Conservation (phyloP, 2,888 invertebrate genomes). For the Esperia sulphurella region DNA sequence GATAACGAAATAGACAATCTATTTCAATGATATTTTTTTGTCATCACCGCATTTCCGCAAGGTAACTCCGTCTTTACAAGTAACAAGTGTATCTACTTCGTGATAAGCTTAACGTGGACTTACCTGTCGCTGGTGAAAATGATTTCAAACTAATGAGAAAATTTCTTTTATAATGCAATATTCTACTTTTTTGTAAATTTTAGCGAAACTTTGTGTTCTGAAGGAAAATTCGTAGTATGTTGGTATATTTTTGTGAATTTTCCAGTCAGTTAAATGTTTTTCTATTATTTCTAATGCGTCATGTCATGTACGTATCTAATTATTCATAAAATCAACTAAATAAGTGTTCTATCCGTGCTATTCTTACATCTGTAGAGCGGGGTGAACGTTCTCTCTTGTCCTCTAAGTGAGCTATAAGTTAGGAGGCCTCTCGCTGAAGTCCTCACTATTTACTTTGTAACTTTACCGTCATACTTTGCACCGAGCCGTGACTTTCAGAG, state of each 20-base stretch:
- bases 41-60: conserved; percentile 44
- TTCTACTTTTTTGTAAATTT: too few species aligned
- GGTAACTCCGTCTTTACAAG: conserved; percentile 39
- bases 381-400: conserved; percentile 67
- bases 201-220: too few species aligned
- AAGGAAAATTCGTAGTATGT: too few species aligned
- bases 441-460: conserved; percentile 37
- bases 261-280: too few species aligned
- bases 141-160: too few species aligned
- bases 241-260: too few species aligned
- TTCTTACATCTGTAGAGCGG: conserved; percentile 34
- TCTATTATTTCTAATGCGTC: too few species aligned
- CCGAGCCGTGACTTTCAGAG: conserved; percentile 20
- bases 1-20: conserved; percentile 9
- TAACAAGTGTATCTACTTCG: neutral
- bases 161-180: too few species aligned
- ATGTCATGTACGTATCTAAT: neutral
- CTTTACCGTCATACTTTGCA: conserved; percentile 32
- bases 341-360: conserved; percentile 28
- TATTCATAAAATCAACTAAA: conserved; percentile 13
- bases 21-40: conserved; percentile 49
- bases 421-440: conserved; percentile 50
- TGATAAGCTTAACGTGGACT: too few species aligned
- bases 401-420: conserved; percentile 54
- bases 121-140: too few species aligned